Conservation (phyloP, 37 sponge, comb jelly and placozoan species). For the Halichondria panicea region DNA sequence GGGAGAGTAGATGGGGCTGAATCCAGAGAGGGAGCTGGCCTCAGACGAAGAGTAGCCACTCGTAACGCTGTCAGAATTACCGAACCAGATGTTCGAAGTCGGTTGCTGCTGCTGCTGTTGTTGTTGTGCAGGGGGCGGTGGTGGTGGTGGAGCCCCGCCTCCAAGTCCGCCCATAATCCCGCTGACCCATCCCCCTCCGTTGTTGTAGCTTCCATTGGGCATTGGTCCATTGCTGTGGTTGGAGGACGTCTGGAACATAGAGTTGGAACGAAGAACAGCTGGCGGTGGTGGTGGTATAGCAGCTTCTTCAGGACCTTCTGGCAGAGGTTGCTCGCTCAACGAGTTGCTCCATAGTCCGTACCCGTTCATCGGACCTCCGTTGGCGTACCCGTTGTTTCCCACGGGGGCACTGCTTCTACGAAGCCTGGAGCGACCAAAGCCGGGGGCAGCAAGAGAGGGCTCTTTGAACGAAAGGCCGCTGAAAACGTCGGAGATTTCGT, state of each 20-base stretch:
- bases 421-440: constrained; percentile 20
- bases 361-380: not conserved
- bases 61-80: constrained; percentile 44
- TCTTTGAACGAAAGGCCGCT: constrained; percentile 34
- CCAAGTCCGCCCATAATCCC: not conserved
- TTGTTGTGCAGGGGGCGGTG: not conserved
- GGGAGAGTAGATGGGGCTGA: constrained; percentile 68
- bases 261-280: too few relatives aligned
- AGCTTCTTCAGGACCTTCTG: not conserved
- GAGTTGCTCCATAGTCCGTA: constrained; percentile 24
- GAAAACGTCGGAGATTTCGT: constrained; percentile 61
- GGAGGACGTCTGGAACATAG: not conserved
- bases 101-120: not conserved
- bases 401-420: constrained; percentile 65
- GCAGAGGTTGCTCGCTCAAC: not conserved
- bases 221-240: not conserved
- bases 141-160: not conserved
- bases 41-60: constrained; percentile 37
- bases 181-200: not conserved
- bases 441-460: constrained; percentile 11
- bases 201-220: not conserved
- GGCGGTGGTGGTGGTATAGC: too few relatives aligned
- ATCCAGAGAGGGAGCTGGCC: constrained; percentile 23
- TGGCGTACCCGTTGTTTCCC: not conserved
- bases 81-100: too few relatives aligned